Evolutionary conservation across 2,113 vertebrate genomes (phyloP).

Genomic region (Pithys albifrons): DNA sequence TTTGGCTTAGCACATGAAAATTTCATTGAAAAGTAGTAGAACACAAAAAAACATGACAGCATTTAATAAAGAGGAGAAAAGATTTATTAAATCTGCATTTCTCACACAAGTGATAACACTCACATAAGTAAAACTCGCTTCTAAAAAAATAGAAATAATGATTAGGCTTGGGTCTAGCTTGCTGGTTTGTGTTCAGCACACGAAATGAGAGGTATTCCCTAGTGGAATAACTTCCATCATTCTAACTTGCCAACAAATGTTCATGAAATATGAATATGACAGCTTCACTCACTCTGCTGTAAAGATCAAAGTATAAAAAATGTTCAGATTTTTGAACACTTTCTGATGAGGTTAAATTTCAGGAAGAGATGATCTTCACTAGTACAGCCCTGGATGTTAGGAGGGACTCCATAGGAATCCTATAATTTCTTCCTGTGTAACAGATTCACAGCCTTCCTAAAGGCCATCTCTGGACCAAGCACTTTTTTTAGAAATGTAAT

Average conservation of each 20-base stretch:
- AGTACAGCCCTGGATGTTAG: fast-evolving
- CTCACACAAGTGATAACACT: neutral
- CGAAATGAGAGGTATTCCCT: neutral
- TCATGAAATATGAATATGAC: neutral
- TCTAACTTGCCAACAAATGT: neutral
- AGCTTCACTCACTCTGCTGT: neutral
- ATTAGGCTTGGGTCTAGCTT: neutral
- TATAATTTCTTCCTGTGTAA: neutral
- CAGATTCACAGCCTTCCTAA: neutral
- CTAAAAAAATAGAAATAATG: neutral
- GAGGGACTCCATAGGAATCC: neutral
- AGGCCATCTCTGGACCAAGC: neutral
- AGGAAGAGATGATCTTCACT: neutral
- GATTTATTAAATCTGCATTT: neutral
- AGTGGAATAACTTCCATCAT: neutral
- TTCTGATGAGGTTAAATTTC: neutral
- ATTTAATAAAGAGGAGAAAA: neutral
- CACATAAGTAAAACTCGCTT: neutral
- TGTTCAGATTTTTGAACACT: neutral
- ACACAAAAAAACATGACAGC: neutral
- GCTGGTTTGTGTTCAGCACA: neutral
- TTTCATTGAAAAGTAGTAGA: neutral
- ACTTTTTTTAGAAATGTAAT: neutral
- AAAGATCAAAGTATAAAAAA: neutral
- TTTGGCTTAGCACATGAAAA: neutral